Base-by-base conservation (phyloP, 2,888 invertebrate genomes). In the Xylota segnis region DNA sequence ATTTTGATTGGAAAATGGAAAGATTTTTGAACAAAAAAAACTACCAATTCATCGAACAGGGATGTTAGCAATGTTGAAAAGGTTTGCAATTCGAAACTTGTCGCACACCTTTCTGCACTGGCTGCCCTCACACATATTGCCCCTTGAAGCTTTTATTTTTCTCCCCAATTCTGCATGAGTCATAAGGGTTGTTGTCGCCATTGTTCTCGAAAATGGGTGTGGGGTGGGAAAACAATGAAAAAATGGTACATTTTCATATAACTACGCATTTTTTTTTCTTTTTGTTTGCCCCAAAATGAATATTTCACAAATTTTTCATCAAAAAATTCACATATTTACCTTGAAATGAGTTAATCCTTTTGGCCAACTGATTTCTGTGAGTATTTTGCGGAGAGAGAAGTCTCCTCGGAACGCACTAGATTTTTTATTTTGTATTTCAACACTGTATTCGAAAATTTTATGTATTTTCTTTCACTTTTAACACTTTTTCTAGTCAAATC, bases 141-240 rank as follows among this genome's bases (percentile, higher is more conserved):
- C 9, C 23, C 16, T 18, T 10, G 18, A 47, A 66, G 71, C 61
- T 82, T 68, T 68, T 45, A 66, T 54, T 56, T 47, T 58, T 52
- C 9, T 52, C n/a, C 29, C 10, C 43, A 59, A 32, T 47, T 78
- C 16, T 34, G 65, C 63, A 79, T 84, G 84, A 84, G 63, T 84
- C 84, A 84, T 84, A 75, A 68, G 56, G 65, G 65, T 63, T 75
- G 65, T 75, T 74, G 75, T 79, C 75, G 83, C 54, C 66, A 75
- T 84, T 79, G 68, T 70, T 79, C 70, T 79, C 40, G 61, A 83
- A 82, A 78, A 79, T 74, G 84, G 79, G 84, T 79, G 84, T 79
- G 79, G 70, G 74, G 58, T 52, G 50, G 32, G 18, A 70, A 29
- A 70, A 70, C 56, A 70, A 50, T 56, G 52, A 23, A 68, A 59